A percentile compares a stretch with the other conserved stretches of the same genome.
phyloP scores from a whole-genome alignment of 1,140 invertebrate genomes.

The Littorina saxatilis region DNA sequence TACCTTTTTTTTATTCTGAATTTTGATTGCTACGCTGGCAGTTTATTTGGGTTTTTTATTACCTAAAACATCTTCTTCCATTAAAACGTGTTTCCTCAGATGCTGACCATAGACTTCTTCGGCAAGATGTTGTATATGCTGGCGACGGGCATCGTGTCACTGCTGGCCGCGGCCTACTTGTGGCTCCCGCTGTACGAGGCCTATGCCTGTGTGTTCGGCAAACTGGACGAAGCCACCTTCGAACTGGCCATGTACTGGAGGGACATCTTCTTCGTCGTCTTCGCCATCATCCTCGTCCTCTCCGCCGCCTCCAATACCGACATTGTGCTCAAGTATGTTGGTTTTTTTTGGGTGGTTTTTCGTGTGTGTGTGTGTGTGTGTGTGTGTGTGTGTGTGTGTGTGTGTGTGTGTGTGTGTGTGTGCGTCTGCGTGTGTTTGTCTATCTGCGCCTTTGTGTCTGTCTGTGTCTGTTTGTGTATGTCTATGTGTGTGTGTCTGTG shows the following conservation, averaged over 20 bases:
- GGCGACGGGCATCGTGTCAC: neutral
- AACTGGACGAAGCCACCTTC: neutral
- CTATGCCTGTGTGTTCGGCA: neutral
- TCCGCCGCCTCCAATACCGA: neutral
- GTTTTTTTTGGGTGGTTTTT: too few relatives aligned
- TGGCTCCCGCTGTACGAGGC: slow-evolving; percentile 11
- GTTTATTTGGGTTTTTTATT: too few relatives aligned
- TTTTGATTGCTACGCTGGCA: neutral
- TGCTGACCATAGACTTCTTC: slow-evolving; percentile 5
- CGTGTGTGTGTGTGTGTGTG: too few relatives aligned
- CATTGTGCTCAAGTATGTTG: neutral
- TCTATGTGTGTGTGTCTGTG: too few relatives aligned
- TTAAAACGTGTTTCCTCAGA: neutral
- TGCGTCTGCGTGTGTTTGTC: too few relatives aligned
- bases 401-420: too few relatives aligned
- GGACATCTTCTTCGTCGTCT: neutral
- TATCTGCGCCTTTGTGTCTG: too few relatives aligned
- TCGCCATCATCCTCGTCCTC: neutral
- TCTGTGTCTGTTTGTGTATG: too few relatives aligned
- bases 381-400: too few relatives aligned
- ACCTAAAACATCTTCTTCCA: neutral
- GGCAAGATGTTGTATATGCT: neutral
- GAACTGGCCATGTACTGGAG: neutral
- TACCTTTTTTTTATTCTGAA: neutral
- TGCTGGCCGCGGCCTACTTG: neutral